Conservation (phyloP, 2,113 vertebrate genomes). For the Copsychus sechellarum region DNA sequence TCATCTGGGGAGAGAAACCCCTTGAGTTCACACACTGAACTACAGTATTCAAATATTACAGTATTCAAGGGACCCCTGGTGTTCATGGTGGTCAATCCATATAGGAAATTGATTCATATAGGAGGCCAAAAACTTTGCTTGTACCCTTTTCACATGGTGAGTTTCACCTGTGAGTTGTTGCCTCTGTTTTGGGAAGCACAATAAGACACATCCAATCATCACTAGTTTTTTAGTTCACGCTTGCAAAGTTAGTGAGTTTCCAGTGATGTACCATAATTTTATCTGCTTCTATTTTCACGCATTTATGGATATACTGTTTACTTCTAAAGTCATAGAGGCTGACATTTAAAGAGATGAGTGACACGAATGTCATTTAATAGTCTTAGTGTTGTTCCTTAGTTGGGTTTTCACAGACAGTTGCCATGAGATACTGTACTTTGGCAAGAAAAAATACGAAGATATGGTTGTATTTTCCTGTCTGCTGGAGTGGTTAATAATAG, state of each 20-base stretch:
- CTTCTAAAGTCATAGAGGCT: neutral
- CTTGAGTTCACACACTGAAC: neutral
- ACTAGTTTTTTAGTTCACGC: neutral
- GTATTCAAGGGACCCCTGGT: neutral
- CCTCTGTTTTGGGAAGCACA: neutral
- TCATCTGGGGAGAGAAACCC: neutral
- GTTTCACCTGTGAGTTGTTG: neutral
- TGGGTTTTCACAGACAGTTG: neutral
- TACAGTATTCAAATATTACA: neutral
- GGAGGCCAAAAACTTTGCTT: neutral
- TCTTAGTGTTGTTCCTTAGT: neutral
- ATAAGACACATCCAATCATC: accelerated
- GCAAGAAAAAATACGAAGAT: neutral
- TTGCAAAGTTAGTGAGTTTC: neutral
- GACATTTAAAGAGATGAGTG: neutral
- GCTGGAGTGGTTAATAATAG: neutral
- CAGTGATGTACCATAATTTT: neutral
- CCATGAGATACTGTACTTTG: neutral
- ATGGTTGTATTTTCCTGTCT: neutral
- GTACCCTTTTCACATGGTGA: neutral
- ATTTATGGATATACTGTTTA: neutral
- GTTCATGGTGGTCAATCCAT: neutral
- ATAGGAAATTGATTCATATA: neutral
- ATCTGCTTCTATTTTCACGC: neutral
- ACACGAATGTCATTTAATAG: neutral